phyloP scores from a whole-genome alignment of 2,888 invertebrate species.

The Orthosia cruda region DNA sequence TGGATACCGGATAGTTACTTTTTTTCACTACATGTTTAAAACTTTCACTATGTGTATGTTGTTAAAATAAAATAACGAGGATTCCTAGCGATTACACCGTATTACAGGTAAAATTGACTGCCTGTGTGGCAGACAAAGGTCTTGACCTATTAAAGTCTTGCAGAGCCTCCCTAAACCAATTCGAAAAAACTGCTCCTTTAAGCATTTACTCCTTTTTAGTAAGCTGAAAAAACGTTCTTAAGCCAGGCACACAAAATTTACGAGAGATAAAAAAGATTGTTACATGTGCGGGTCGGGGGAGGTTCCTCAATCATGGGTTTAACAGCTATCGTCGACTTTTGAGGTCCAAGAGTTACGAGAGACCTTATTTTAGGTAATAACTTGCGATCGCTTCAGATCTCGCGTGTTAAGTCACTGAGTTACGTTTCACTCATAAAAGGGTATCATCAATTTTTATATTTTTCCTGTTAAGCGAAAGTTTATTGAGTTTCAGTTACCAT shows the following conservation, averaged over 20 bases:
- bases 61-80: not conserved
- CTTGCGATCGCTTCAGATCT: slow-evolving; percentile 48
- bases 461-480: slow-evolving; percentile 35
- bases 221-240: slow-evolving; percentile 46
- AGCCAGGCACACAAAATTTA: slow-evolving; percentile 60
- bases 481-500: slow-evolving; percentile 43
- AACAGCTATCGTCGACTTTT: slow-evolving; percentile 64
- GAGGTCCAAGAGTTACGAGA: slow-evolving; percentile 66
- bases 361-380: slow-evolving; percentile 66
- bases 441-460: slow-evolving; percentile 57
- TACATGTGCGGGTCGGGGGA: slow-evolving; percentile 43
- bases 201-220: slow-evolving; percentile 36
- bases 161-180: slow-evolving; percentile 34
- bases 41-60: not conserved
- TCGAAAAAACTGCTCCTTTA: slow-evolving; percentile 18
- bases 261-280: slow-evolving; percentile 65
- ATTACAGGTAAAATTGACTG: not conserved
- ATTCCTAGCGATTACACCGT: not conserved
- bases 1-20: too few species aligned
- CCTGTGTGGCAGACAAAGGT: slow-evolving; percentile 25
- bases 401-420: slow-evolving; percentile 40
- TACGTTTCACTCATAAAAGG: slow-evolving; percentile 58
- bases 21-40: too few species aligned
- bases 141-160: slow-evolving; percentile 31
- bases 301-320: slow-evolving; percentile 70